Conservation (phyloP, 1,140 invertebrate species). For the Prorops nasuta region DNA sequence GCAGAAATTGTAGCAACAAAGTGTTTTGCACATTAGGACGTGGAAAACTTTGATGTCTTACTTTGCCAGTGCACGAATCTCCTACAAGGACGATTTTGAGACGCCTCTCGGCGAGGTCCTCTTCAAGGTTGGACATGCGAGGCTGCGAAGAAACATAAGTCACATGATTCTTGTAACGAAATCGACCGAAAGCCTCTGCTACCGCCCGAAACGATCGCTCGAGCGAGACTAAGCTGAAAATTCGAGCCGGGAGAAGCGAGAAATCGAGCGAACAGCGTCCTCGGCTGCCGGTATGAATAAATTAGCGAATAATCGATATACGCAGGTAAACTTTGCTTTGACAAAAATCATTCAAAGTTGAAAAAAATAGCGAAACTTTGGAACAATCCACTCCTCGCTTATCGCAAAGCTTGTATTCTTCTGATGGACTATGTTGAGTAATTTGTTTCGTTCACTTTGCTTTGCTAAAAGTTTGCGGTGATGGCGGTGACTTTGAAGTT, state of each 20-base stretch:
- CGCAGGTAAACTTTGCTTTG: too few relatives aligned
- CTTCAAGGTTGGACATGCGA: constrained; percentile 65
- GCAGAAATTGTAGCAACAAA: not conserved
- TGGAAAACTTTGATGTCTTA: constrained; percentile 52
- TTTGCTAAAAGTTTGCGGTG: too few relatives aligned
- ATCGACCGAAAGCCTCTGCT: not conserved
- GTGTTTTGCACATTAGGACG: not conserved
- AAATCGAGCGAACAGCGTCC: constrained; percentile 20
- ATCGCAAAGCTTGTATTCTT: too few relatives aligned
- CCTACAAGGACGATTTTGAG: constrained; percentile 81
- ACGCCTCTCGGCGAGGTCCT: constrained; percentile 68
- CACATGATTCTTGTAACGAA: not conserved
- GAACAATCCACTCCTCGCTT: too few relatives aligned
- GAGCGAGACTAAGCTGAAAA: constrained; percentile 16
- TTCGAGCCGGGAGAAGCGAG: constrained; percentile 14
- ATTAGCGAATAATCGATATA: constrained; percentile 43
- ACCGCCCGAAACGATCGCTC: not conserved
- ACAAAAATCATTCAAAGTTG: too few relatives aligned
- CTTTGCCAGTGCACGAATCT: constrained; percentile 79
- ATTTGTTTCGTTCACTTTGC: too few relatives aligned
- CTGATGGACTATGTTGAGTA: too few relatives aligned
- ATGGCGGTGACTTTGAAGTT: too few relatives aligned
- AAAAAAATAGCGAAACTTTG: too few relatives aligned
- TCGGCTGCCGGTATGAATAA: constrained; percentile 31
- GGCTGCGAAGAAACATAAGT: not conserved